These are phyloP conservation scores for Hemiscyllium ocellatum DNA, from an alignment of 2,113 vertebrate species.

Conservation along the genomic window DNA sequence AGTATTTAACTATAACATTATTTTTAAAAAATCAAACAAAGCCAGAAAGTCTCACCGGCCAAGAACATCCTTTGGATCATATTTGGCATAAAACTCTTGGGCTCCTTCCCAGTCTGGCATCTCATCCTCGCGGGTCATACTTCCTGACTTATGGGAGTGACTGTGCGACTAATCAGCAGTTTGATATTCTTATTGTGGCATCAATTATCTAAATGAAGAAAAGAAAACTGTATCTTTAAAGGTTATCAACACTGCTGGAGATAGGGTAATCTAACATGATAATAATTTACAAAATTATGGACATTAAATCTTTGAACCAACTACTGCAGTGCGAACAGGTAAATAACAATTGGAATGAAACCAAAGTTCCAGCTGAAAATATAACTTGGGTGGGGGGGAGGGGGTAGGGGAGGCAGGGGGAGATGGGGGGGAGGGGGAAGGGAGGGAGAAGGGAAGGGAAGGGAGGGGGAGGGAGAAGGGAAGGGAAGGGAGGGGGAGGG, in stretches of 20 bases:
- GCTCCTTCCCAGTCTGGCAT: conserved; percentile 74
- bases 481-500: no score
- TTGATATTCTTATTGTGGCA: not conserved
- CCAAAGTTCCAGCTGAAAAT: not conserved
- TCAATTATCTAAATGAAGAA: not conserved
- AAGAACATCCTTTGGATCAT: conserved; percentile 86
- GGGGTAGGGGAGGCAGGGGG: no score
- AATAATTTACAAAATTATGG: not conserved
- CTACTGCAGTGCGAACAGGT: no score
- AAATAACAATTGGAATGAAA: not conserved
- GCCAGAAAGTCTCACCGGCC: conserved; percentile 59
- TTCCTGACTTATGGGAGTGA: not conserved
- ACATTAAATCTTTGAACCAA: not conserved
- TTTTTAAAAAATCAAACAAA: not conserved
- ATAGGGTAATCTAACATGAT: not conserved
- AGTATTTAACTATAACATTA: not conserved
- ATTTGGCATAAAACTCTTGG: conserved; percentile 88
- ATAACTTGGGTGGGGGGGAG: not conserved
- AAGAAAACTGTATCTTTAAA: not conserved
- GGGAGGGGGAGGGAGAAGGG: no score
- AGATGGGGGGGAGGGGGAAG: no score
- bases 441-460: no score
- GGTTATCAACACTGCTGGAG: not conserved
- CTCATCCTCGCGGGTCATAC: conserved; percentile 70
- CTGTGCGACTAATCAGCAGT: not conserved